phyloP scores from a whole-genome alignment of 1,140 invertebrate species.

The Scaptomyza montana region DNA sequence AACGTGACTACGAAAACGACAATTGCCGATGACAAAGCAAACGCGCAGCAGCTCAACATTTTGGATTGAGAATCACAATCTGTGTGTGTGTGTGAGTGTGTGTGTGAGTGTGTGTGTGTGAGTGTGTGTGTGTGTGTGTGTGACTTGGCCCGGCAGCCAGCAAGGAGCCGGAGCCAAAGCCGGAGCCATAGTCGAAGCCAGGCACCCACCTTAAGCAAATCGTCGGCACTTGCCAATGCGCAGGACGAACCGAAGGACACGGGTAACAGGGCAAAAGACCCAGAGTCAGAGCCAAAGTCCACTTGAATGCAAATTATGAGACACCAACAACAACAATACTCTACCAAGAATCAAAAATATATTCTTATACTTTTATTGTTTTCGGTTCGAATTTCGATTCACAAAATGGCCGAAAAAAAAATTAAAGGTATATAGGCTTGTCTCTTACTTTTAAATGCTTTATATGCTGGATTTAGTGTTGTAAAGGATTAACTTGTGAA shows the following conservation, averaged over 20 bases:
- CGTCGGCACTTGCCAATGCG: slow-evolving; percentile 63
- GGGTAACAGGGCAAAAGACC: slow-evolving; percentile 21
- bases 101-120: not conserved
- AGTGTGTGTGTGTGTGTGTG: slow-evolving; percentile 1
- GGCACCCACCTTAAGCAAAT: slow-evolving; percentile 78
- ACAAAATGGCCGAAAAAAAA: slow-evolving; percentile 20
- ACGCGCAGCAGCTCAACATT: slow-evolving; percentile 62
- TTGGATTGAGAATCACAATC: slow-evolving; percentile 65
- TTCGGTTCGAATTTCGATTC: slow-evolving; percentile 39
- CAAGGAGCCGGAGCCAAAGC: slow-evolving; percentile 35
- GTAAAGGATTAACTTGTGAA: slow-evolving; percentile 80
- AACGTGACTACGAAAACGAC: slow-evolving; percentile 75
- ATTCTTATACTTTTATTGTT: slow-evolving; percentile 21
- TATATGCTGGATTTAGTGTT: no score
- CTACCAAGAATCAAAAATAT: not conserved
- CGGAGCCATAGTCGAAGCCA: slow-evolving; percentile 32
- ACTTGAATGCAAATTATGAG: slow-evolving; percentile 29
- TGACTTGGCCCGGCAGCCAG: slow-evolving; percentile 33
- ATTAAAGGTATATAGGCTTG: not conserved
- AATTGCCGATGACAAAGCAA: slow-evolving; percentile 75
- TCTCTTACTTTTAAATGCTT: no score
- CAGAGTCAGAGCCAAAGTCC: not conserved
- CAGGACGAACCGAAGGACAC: slow-evolving; percentile 72
- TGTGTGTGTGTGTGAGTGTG: not conserved
- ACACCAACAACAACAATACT: slow-evolving; percentile 1